Evolutionary conservation across 2,888 invertebrate species (phyloP).

Genomic region (Zygogramma bicolorata): DNA sequence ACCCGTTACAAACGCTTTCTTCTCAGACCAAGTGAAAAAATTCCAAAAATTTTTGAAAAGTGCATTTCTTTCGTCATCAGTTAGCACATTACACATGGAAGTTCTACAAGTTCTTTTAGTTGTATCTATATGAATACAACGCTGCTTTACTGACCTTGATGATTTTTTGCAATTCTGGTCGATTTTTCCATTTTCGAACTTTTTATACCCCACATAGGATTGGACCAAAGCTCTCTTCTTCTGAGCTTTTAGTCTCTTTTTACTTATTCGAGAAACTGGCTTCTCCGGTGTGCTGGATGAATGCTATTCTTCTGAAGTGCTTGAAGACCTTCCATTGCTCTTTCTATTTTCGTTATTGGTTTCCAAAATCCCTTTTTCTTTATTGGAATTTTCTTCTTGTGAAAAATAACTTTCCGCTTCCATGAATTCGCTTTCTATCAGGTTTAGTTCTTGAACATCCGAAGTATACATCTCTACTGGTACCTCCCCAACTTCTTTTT

Average conservation of each 20-base stretch:
- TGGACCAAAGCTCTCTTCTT: background rate
- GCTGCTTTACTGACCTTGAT: background rate
- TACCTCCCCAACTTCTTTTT: conserved; percentile 1
- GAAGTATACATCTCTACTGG: background rate
- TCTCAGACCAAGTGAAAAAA: conserved; percentile 1
- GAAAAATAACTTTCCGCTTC: background rate
- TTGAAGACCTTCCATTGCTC: background rate
- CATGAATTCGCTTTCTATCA: background rate
- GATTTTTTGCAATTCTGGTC: conserved; percentile 6
- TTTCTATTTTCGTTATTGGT: background rate
- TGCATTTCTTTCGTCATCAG: background rate
- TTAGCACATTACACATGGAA: background rate
- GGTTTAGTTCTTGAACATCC: background rate
- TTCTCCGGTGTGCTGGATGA: background rate
- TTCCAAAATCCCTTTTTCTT: background rate
- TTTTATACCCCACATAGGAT: background rate
- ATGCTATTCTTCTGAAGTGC: background rate
- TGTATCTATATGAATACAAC: background rate
- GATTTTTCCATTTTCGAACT: background rate
- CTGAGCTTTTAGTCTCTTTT: background rate
- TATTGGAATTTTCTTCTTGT: background rate
- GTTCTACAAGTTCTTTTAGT: background rate
- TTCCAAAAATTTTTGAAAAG: background rate
- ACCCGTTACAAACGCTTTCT: background rate
- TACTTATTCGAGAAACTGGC: background rate